These are phyloP conservation scores for Phlogophora meticulosa DNA, from an alignment of 2,888 invertebrate species.

Conservation along the genomic window DNA sequence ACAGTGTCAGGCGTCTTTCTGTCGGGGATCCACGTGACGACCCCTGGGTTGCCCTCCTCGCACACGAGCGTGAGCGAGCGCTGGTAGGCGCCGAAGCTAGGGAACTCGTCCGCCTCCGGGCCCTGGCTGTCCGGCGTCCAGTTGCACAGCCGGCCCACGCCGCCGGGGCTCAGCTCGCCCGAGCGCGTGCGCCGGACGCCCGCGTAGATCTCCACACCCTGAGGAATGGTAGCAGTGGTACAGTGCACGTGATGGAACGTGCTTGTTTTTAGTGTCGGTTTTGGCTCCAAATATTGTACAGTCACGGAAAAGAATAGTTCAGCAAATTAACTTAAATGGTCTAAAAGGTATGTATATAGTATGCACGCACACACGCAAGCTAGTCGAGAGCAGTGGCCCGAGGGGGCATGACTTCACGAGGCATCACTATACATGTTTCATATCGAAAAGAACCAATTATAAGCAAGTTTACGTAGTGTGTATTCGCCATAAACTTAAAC, in stretches of 20 bases:
- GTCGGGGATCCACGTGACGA: conserved; percentile 97
- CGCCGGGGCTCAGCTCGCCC: conserved; percentile 94
- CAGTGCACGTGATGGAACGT: neutral
- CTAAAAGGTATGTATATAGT: no score
- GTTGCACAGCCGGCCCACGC: conserved; percentile 96
- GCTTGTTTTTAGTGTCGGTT: no score
- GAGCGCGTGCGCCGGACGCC: conserved; percentile 94
- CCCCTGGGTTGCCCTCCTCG: conserved; percentile 95
- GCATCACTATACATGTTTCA: no score
- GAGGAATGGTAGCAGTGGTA: conserved; percentile 13
- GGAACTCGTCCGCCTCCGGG: conserved; percentile 95
- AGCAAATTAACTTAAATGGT: no score
- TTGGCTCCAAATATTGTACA: no score
- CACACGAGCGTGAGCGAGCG: conserved; percentile 95
- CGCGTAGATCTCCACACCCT: conserved; percentile 96
- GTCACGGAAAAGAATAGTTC: no score
- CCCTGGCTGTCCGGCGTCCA: conserved; percentile 95
- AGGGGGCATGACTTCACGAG: no score
- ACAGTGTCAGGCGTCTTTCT: conserved; percentile 96
- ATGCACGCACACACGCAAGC: no score
- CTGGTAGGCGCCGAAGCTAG: conserved; percentile 97
- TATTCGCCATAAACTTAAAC: neutral
- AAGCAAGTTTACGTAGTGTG: neutral
- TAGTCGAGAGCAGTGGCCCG: no score
- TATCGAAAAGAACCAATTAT: neutral